These are phyloP conservation scores for Bos javanicus DNA, from an alignment of 2,113 vertebrate genomes.

Conservation along the genomic window DNA sequence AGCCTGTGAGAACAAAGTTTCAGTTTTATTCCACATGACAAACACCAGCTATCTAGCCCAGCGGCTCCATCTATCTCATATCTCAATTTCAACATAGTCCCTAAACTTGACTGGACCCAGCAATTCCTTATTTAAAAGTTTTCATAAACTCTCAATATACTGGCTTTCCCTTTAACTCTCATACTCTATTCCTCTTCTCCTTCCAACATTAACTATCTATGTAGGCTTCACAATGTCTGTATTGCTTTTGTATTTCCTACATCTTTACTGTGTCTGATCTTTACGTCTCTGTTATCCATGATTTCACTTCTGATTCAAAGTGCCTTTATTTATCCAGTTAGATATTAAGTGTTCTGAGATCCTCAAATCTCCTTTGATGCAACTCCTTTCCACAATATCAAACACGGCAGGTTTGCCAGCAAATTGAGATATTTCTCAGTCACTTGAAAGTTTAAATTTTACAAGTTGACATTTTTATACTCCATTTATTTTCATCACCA, in stretches of 20 bases:
- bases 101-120: background rate
- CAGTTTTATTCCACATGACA: background rate
- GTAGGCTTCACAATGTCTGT: background rate
- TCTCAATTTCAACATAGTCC: background rate
- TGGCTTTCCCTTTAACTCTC: background rate
- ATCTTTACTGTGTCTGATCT: background rate
- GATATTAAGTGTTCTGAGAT: background rate
- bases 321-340: background rate
- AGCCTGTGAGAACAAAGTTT: background rate
- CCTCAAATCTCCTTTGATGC: background rate
- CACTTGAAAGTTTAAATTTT: slow-evolving; percentile 7
- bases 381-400: background rate
- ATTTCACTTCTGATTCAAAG: background rate
- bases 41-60: background rate
- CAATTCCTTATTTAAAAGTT: background rate
- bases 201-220: background rate
- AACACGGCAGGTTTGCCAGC: background rate
- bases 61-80: background rate
- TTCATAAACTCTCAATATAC: background rate
- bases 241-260: background rate
- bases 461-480: background rate
- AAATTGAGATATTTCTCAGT: slow-evolving; percentile 5
- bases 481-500: slow-evolving; percentile 35
- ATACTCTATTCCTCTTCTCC: background rate
- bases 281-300: background rate